phyloP scores from a whole-genome alignment of 1,140 invertebrate genomes.

The Anoplolepis gracilipes region DNA sequence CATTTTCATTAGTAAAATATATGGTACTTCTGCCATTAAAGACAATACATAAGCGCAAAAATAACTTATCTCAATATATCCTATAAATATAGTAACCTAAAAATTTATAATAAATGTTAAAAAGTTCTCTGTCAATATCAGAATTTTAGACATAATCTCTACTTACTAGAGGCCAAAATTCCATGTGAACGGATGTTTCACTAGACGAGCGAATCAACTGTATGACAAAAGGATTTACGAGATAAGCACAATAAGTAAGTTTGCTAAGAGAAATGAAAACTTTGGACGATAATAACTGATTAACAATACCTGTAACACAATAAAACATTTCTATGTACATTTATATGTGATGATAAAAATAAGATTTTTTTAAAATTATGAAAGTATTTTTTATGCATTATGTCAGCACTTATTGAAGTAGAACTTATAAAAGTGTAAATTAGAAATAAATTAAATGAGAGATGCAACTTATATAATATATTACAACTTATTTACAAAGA shows the following conservation, averaged over 20 bases:
- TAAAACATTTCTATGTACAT: neutral
- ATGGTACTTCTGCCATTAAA: conserved; percentile 10
- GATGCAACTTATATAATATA: too few relatives aligned
- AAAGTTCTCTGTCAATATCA: neutral
- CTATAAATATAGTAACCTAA: neutral
- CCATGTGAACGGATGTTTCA: neutral
- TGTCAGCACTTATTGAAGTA: neutral
- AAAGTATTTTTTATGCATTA: neutral
- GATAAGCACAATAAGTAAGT: conserved; percentile 85
- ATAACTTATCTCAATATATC: neutral
- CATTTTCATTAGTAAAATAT: neutral
- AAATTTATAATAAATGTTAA: conserved; percentile 9
- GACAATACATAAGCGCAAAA: neutral
- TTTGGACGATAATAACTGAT: conserved; percentile 83
- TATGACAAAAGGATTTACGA: conserved; percentile 85
- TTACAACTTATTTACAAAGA: too few relatives aligned
- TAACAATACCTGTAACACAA: conserved; percentile 80
- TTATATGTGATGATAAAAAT: neutral
- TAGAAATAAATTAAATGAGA: neutral
- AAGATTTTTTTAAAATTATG: neutral
- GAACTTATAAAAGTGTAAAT: neutral
- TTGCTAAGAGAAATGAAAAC: conserved; percentile 85
- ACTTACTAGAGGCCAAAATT: neutral
- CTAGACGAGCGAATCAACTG: conserved; percentile 65
- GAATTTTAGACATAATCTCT: neutral